Evolutionary conservation across 2,888 invertebrate species (phyloP).

Genomic region (Parnassius glacialis): DNA sequence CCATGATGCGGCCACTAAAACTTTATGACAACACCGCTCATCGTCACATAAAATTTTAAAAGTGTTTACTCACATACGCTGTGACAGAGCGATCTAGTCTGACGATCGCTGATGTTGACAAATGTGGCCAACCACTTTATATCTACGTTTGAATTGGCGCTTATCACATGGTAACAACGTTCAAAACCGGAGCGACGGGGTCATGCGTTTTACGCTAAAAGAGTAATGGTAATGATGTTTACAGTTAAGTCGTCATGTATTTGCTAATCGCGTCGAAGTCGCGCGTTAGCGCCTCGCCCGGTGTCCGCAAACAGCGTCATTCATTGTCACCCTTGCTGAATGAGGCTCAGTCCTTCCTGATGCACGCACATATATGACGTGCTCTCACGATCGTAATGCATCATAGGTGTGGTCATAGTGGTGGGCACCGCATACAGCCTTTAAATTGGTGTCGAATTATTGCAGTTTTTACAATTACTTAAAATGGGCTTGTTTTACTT

Average conservation of each 20-base stretch:
- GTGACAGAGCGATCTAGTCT: slow-evolving; percentile 72
- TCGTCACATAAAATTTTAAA: slow-evolving; percentile 75
- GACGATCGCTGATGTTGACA: slow-evolving; percentile 62
- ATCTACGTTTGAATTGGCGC: slow-evolving; percentile 28
- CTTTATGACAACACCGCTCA: slow-evolving; percentile 72
- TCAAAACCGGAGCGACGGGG: slow-evolving; percentile 32
- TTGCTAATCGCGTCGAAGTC: slow-evolving; percentile 69
- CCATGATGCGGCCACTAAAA: slow-evolving; percentile 74
- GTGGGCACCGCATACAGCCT: not conserved
- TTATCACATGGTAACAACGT: slow-evolving; percentile 37
- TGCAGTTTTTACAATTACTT: too few relatives aligned
- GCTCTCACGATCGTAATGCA: slow-evolving; percentile 30
- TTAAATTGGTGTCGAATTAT: too few relatives aligned
- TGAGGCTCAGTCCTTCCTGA: slow-evolving; percentile 51
- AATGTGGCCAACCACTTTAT: slow-evolving; percentile 35
- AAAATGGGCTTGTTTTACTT: too few relatives aligned
- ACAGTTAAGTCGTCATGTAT: slow-evolving; percentile 75
- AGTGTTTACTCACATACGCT: slow-evolving; percentile 69
- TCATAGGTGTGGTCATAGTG: slow-evolving; percentile 33
- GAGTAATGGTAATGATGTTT: slow-evolving; percentile 74
- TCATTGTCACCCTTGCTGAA: slow-evolving; percentile 72
- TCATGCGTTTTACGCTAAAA: slow-evolving; percentile 33
- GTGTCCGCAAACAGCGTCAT: slow-evolving; percentile 74
- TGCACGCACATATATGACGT: slow-evolving; percentile 29
- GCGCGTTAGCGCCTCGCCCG: slow-evolving; percentile 79